Evolutionary conservation across 2,888 invertebrate species (phyloP), one percentile per base, ranked within the genome.

Genomic region (Neoscelio sp.): DNA sequence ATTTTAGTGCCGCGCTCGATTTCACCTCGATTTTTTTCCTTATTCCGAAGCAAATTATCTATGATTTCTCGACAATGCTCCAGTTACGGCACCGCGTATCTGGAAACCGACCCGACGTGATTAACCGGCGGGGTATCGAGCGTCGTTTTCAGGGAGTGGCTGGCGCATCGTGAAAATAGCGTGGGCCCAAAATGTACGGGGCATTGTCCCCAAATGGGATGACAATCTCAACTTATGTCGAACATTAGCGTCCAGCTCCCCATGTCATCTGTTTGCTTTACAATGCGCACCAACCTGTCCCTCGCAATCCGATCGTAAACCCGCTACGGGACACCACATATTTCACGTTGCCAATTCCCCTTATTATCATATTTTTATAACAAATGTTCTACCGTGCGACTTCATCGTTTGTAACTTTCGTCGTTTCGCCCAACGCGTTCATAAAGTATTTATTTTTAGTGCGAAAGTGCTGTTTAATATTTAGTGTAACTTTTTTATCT

Each of bases 41-140:
- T 75, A 42, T 67, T 54, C 23, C 52, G 60, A 42, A 35, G 71
- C 38, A 65, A 77, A 71, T 71, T 71, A 77, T 58, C 71, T 58
- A 65, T 50, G 60, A 58, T 65, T 70, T 70, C 77, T 70, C 56
- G 68, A 52, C 70, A 70, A 70, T 77, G 77, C 71, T 77, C 77
- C 65, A 77, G 77, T 71, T 77, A 71, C 56, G 30, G 42, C 26
- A 56, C 5, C 62, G 35, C 56, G 64, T 62, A 77, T 77, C 77
- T 77, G 77, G 71, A 77, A 77, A 77, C 58, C 40, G 15, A 64
- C 67, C 64, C 50, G 54, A 42, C 40, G 60, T 77, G 77, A 77
- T 71, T 77, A 71, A 77, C 75, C 56, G 42, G 44, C 13, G 42
- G 42, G 18, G 6, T 23, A 23, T 42, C 10, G 10, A 10, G 17